phyloP scores from a whole-genome alignment of 1,140 invertebrate genomes.

The Tenebrio molitor region DNA sequence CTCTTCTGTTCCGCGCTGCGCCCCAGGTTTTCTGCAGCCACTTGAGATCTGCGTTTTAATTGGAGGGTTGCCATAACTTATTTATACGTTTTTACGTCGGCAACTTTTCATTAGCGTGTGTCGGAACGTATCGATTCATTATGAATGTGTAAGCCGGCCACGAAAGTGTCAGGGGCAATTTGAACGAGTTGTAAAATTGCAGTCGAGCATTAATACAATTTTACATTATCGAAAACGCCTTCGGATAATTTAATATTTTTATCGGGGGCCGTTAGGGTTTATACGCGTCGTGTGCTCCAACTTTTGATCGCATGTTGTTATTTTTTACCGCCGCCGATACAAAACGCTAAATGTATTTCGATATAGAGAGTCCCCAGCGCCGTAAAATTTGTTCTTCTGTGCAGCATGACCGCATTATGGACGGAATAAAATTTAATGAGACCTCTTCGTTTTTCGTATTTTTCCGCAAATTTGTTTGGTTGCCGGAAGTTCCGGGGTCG shows the following conservation, averaged over 20 bases:
- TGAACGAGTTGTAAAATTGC: neutral
- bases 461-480: slow-evolving; percentile 22
- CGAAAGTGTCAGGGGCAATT: neutral
- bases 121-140: too few relatives aligned
- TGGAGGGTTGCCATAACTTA: slow-evolving; percentile 20
- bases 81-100: neutral
- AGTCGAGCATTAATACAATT: slow-evolving; percentile 16
- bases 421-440: slow-evolving; percentile 28
- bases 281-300: slow-evolving; percentile 21
- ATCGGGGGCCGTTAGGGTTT: slow-evolving; percentile 22
- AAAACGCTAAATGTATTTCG: slow-evolving; percentile 25
- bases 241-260: slow-evolving; percentile 30
- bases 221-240: slow-evolving; percentile 28
- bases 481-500: slow-evolving; percentile 40
- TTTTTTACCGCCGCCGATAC: slow-evolving; percentile 28
- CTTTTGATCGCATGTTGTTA: slow-evolving; percentile 29
- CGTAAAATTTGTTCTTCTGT: slow-evolving; percentile 13
- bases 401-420: neutral
- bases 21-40: neutral
- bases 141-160: neutral
- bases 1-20: neutral
- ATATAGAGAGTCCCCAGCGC: neutral
- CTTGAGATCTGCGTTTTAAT: slow-evolving; percentile 17
- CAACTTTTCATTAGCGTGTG: slow-evolving; percentile 24
- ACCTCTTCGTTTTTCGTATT: slow-evolving; percentile 14